Evolutionary conservation across 2,797 vertebrate genomes (phyloP), one percentile per base, ranked within the genome.

Genomic region (Tapirus indicus): DNA sequence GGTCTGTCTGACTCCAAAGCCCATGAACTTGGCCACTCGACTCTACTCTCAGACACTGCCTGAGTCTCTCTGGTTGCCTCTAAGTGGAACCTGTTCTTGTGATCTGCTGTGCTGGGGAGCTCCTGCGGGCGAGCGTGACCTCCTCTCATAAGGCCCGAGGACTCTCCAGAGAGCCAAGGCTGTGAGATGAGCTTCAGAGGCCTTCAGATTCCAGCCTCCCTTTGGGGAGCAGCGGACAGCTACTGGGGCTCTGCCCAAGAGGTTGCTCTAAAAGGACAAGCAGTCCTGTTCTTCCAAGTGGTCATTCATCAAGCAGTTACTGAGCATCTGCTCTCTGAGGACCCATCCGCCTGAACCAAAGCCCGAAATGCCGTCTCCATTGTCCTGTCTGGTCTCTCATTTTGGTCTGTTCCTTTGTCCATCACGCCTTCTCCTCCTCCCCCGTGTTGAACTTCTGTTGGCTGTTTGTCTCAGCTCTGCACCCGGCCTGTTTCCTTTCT

Each of bases 291-390:
- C 75, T 69, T 32, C 66, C 25, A 68, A 27, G 47, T 72, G 75
- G 85, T 77, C 97, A 93, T 94, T 94, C 69, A 92, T 96, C 92
- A 95, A 84, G 72, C 91, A 86, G 78, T 66, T 85, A 29, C 52
- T 23, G 47, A 66, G 62, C 85, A 91, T 83, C 89, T 93, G 92
- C 62, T 93, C 85, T 92, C 92, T 3, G 68, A 78, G 85, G 92
- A 90, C 85, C 79, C 94, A 90, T 97, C 88, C 95, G 62, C 83
- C 60, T 68, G 29, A 66, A 60, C 38, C 54, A 62, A 91, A 75
- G 72, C 44, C 77, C 17, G 27, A 79, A 84, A 68, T 38, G 21
- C 79, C 41, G 47, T 35, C 82, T 88, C 44, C 21, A 49, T 2
- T 60, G 95, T 87, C 94, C 94, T 95, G n/a, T 47, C 85, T 85